These are phyloP conservation scores for Formica aserva DNA, from an alignment of 2,888 invertebrate species.

Conservation along the genomic window DNA sequence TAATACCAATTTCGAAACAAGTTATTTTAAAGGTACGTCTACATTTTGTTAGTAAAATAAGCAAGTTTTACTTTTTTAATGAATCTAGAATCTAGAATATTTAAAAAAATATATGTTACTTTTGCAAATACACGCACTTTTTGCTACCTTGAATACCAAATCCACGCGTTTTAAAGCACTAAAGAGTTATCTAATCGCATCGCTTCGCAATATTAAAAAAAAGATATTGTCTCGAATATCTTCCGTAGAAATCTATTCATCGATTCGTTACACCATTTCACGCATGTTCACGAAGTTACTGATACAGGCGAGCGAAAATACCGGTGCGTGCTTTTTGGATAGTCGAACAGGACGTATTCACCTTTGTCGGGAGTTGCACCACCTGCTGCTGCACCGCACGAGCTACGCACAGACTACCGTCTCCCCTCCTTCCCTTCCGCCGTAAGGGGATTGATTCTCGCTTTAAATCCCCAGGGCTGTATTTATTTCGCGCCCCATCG, in stretches of 20 bases:
- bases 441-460: constrained; percentile 48
- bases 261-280: constrained; percentile 3
- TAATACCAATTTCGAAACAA: not conserved
- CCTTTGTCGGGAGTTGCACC: constrained; percentile 1
- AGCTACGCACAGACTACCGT: not conserved
- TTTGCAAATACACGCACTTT: not conserved
- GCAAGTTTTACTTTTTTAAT: not conserved
- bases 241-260: not conserved
- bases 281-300: constrained; percentile 1
- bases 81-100: not conserved
- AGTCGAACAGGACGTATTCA: not conserved
- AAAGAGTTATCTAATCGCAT: not conserved
- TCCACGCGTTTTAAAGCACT: not conserved
- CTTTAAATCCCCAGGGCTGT: constrained; percentile 55
- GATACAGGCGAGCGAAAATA: constrained; percentile 19
- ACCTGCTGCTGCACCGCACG: constrained; percentile 2
- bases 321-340: not conserved
- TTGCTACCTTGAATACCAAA: not conserved
- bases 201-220: constrained; percentile 24
- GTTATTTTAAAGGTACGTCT: not conserved
- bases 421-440: not conserved
- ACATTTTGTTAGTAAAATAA: constrained; percentile 4
- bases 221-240: not conserved
- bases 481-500: constrained; percentile 66
- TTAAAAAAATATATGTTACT: not conserved